Base-by-base conservation (phyloP, 2,113 vertebrate genomes). In the Typhlomys cinereus region DNA sequence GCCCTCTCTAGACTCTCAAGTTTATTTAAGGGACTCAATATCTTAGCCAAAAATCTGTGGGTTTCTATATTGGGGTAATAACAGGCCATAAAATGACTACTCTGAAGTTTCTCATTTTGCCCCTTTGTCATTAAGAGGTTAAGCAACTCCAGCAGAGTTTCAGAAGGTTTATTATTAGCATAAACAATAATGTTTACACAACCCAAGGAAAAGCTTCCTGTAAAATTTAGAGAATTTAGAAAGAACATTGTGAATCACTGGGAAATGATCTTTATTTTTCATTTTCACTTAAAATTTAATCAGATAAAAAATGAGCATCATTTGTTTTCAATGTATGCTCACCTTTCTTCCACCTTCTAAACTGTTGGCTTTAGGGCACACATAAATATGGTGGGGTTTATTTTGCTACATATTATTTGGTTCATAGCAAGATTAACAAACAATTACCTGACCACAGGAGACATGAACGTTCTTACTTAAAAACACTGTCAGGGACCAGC, bases 111-210 rank as follows among this genome's bases (percentile, higher is more conserved):
- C 44, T 94, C 27, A 48, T 62, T 93, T 66, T 94, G 89, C 48
- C 52, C 91, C 50, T 93, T 93, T 88, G n/a, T 92, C 75, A 90
- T 85, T 90, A 80, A 79, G 61, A 95, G 39, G 50, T 75, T 86
- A 92, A 90, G 89, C 17, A 70, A 46, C 69, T 93, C 50, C 29
- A 85, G 29, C 59, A 89, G 54, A 76, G 70, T 85, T 87, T 81
- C 76, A 86, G 61, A 15, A 93, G 41, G 27, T 75, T 80, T 93
- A 25, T 86, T 73, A 85, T 90, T 92, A 91, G 59, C 86, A 92
- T 64, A 94, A 94, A 92, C 95, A 82, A 67, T 52, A 46, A 76
- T 29, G 52, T 85, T 92, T 83, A 82, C 25, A 88, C 23, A 88
- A 50, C 36, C 34, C 50, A 21, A 62, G 18, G 41, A n/a, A 89